These are phyloP conservation scores for Chrysoperla carnea DNA, from an alignment of 1,140 invertebrate genomes.

Conservation along the genomic window DNA sequence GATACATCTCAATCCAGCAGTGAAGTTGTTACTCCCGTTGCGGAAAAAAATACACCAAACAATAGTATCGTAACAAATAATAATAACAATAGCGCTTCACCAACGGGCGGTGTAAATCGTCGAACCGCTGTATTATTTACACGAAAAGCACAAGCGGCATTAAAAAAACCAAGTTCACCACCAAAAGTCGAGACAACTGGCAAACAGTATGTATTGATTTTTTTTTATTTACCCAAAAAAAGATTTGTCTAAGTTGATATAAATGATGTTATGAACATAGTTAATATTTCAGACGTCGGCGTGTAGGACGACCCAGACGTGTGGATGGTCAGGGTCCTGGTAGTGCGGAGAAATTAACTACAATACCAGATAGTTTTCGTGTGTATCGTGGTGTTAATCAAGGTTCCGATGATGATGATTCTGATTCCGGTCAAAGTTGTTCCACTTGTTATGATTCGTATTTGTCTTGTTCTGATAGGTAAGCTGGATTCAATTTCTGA, in stretches of 20 bases:
- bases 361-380: constrained; percentile 18
- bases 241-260: no score
- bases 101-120: constrained; percentile 49
- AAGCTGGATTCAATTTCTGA: no score
- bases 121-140: constrained; percentile 70
- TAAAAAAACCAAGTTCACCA: constrained; percentile 24
- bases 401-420: constrained; percentile 18
- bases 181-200: constrained; percentile 25
- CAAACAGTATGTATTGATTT: constrained; percentile 5
- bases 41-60: constrained; percentile 13
- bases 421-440: constrained; percentile 18
- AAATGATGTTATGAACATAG: no score
- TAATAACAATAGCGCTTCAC: constrained; percentile 21
- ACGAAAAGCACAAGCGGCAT: constrained; percentile 43
- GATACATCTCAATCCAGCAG: constrained; percentile 23
- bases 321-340: constrained; percentile 1
- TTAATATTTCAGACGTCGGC: constrained; percentile 10
- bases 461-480: constrained; percentile 2
- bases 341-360: constrained; percentile 4
- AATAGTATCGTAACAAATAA: constrained; percentile 6
- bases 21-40: constrained; percentile 11
- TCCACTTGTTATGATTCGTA: constrained; percentile 21
- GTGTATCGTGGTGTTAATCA: constrained; percentile 16
- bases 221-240: no score
- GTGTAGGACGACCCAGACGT: constrained; percentile 7